phyloP scores from a whole-genome alignment of 2,797 vertebrate genomes.

The Ibycter americanus region DNA sequence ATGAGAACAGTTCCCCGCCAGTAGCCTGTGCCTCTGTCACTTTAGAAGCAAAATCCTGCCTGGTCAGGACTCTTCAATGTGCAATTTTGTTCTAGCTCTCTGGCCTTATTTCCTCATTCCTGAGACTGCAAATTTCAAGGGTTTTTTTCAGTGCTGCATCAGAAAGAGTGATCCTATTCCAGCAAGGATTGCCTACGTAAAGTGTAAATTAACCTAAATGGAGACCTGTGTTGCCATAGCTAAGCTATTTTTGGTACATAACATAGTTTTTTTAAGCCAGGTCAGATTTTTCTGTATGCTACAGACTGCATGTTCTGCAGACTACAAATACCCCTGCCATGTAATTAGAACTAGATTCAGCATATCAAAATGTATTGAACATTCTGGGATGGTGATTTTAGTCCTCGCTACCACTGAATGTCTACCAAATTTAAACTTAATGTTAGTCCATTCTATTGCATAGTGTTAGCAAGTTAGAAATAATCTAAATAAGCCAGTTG shows the following conservation, averaged over 20 bases:
- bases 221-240: background rate
- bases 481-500: background rate
- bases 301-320: no score
- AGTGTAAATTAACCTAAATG: background rate
- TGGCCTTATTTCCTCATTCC: background rate
- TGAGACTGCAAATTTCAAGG: background rate
- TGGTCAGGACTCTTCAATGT: background rate
- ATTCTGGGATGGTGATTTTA: background rate
- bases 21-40: background rate
- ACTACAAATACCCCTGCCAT: background rate
- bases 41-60: background rate
- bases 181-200: background rate
- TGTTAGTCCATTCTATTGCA: background rate
- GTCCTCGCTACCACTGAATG: background rate
- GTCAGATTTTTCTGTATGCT: background rate
- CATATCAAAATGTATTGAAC: background rate
- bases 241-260: background rate
- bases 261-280: background rate
- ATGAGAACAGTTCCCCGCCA: background rate
- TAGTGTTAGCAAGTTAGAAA: background rate
- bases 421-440: conserved; percentile 7
- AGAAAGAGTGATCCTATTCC: background rate
- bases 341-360: background rate
- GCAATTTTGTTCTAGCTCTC: background rate
- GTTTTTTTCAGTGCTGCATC: background rate